phyloP scores from a whole-genome alignment of 2,797 vertebrate species.

The Arnoldichthys spilopterus region DNA sequence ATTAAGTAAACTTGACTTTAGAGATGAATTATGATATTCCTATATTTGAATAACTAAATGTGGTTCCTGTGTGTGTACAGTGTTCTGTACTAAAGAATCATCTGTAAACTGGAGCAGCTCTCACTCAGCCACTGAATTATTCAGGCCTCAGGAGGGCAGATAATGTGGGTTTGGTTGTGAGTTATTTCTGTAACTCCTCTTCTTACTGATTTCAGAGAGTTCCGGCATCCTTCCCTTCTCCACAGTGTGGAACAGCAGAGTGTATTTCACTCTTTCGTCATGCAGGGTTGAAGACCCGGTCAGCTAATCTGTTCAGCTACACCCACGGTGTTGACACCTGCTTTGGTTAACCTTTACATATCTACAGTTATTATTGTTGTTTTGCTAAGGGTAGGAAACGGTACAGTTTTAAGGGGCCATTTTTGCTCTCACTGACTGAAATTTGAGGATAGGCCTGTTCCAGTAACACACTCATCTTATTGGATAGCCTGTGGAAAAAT shows the following conservation, averaged over 20 bases:
- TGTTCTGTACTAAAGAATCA: too few species aligned
- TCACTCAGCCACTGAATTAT: slow-evolving; percentile 1
- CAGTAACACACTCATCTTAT: too few species aligned
- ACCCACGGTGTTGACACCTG: too few species aligned
- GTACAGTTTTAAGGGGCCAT: too few species aligned
- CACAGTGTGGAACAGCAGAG: neutral
- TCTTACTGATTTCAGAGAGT: neutral
- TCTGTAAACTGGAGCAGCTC: too few species aligned
- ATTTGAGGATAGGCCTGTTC: neutral
- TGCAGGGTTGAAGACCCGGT: neutral
- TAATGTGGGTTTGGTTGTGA: neutral
- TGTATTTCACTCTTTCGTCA: neutral
- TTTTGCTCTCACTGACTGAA: neutral
- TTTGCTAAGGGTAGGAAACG: too few species aligned
- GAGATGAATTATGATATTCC: too few species aligned
- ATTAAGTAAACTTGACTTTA: too few species aligned
- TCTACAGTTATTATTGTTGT: neutral
- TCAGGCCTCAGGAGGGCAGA: neutral
- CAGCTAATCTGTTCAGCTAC: neutral
- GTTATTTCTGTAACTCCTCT: slow-evolving; percentile 1
- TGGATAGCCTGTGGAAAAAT: too few species aligned
- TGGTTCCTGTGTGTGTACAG: too few species aligned
- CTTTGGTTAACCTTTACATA: neutral
- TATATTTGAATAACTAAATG: too few species aligned
- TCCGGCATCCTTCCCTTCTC: too few species aligned